Evolutionary conservation across 2,888 invertebrate species (phyloP), one percentile per base, ranked within the genome.

Genomic region (Ormyrus nitidulus): DNA sequence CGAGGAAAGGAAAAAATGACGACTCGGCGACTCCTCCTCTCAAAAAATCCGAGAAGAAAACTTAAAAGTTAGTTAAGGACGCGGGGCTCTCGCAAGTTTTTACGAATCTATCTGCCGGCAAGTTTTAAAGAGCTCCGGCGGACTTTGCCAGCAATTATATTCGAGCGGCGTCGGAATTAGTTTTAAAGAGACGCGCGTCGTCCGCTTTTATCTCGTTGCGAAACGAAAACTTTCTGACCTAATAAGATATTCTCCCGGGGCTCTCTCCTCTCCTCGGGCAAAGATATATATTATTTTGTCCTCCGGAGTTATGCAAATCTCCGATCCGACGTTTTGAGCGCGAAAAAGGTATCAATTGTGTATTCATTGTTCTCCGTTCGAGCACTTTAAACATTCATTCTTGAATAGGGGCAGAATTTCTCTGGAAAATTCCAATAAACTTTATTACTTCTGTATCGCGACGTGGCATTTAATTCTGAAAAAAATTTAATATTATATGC

Each of bases 201-300:
- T 69, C 72, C 51, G 19, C 19, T 54, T 66, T 70, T 54, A 76
- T 62, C 77, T 80, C 75, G 62, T 76, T 73, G 78, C 77, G 77
- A 82, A 82, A 82, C 83, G 83, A 83, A 84, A 86, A 85, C 84
- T 86, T 87, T 83, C 75, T 83, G 83, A 83, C 83, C 85, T 84
- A 83, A 85, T 85, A 85, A 83, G 69, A 79, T 75, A 80, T 81
- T 81, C 69, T 58, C 46, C 9, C 34, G 61, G 3, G 62, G 13
- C 19, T 11, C 19, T 19, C 19, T 1, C 1, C 19, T 19, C 19
- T 19, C 19, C 69, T 48, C 66, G 56, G 61, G 77, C 79, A 79
- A 79, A 56, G 51, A 44, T 70, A 72, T 77, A 19, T 2, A 19
- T 19, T 19, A 19, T 19, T 83, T 82, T 80, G 85, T 84, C 82